A percentile compares a stretch with the other conserved stretches of the same genome.
Evolutionary conservation across 2,113 vertebrate species (phyloP).

Genomic region (Tonatia bakeri): DNA sequence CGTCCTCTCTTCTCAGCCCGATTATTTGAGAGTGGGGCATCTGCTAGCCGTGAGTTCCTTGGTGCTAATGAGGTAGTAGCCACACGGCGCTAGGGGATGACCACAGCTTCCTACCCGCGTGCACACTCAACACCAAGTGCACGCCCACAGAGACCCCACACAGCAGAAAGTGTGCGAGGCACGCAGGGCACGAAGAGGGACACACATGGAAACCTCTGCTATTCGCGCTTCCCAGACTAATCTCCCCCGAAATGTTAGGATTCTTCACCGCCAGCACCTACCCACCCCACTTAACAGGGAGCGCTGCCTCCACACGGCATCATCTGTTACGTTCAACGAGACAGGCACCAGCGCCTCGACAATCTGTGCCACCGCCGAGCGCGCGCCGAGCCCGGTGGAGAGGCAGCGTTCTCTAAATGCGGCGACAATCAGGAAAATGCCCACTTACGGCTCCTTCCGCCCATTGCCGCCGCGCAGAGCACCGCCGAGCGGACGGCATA

Average conservation of each 20-base stretch:
- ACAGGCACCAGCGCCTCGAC: constrained; percentile 9
- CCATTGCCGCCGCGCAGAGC: constrained; percentile 69
- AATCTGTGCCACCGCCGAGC: constrained; percentile 26
- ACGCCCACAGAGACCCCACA: accelerated
- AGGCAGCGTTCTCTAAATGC: constrained; percentile 69
- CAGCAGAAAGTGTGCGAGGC: accelerated
- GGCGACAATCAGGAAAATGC: constrained; percentile 72
- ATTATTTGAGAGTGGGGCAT: not conserved
- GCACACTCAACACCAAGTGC: not conserved
- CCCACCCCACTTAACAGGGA: not conserved
- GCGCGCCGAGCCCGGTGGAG: constrained; percentile 27
- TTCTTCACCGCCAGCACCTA: not conserved
- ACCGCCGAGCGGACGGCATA: constrained; percentile 63
- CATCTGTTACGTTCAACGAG: constrained; percentile 39
- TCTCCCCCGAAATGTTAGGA: not conserved
- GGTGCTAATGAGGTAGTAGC: not conserved
- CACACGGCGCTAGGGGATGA: not conserved
- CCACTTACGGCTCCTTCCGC: constrained; percentile 72
- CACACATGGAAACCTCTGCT: accelerated
- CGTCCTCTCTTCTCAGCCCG: not conserved
- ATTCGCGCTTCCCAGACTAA: not conserved
- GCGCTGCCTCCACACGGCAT: not conserved
- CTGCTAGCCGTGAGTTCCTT: not conserved
- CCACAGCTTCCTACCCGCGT: no score
- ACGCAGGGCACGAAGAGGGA: accelerated